Evolutionary conservation across 2,888 invertebrate genomes (phyloP).

Genomic region (Notocelia uddmanniana): DNA sequence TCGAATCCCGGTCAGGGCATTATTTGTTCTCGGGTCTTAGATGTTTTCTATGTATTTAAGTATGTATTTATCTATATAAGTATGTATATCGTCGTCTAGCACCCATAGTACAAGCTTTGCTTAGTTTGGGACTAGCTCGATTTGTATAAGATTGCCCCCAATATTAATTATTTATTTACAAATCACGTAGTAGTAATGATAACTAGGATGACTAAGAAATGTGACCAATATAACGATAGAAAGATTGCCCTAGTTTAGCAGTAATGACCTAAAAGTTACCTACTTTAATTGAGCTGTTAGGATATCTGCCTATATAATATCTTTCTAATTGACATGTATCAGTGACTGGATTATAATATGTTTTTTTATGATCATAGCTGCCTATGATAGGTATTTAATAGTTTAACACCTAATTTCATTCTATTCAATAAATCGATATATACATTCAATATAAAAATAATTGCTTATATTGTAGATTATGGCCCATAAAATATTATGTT

Average conservation of each 20-base stretch:
- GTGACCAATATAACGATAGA: not conserved
- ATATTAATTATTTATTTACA: too few relatives aligned
- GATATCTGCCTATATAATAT: not conserved
- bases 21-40: too few relatives aligned
- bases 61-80: too few relatives aligned
- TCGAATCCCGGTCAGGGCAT: too few relatives aligned
- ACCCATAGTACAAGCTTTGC: too few relatives aligned
- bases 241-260: not conserved
- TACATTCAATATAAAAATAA: too few relatives aligned
- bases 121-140: too few relatives aligned
- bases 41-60: too few relatives aligned
- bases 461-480: too few relatives aligned
- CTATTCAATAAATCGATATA: not conserved
- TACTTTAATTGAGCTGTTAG: not conserved
- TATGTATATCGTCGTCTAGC: too few relatives aligned
- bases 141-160: too few relatives aligned
- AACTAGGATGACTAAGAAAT: not conserved
- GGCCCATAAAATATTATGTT: too few relatives aligned
- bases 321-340: conserved; percentile 6
- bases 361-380: not conserved
- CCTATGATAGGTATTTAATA: not conserved
- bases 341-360: not conserved
- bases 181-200: not conserved
- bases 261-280: conserved; percentile 1
- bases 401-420: not conserved